Evolutionary conservation across 2,888 invertebrate species (phyloP).

Genomic region (Archips crataeganus): DNA sequence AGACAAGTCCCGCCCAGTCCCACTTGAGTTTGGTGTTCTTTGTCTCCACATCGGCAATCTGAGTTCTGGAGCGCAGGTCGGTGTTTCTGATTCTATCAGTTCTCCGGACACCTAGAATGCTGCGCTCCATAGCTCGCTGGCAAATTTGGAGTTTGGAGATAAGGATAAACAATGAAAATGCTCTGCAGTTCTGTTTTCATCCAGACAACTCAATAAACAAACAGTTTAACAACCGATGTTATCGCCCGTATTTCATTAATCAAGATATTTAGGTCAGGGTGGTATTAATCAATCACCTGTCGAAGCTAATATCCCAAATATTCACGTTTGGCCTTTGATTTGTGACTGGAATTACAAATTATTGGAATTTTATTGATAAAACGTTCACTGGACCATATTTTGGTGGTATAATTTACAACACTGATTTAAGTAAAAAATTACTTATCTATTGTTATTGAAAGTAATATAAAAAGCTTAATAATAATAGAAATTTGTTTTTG

Average conservation of each 20-base stretch:
- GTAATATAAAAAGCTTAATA: too few relatives aligned
- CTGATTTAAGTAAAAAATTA: too few relatives aligned
- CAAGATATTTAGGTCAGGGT: slow-evolving; percentile 26
- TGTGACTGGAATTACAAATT: slow-evolving; percentile 8
- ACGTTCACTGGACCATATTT: background rate
- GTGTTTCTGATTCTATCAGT: too few relatives aligned
- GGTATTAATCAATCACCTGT: slow-evolving; percentile 31
- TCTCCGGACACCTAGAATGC: too few relatives aligned
- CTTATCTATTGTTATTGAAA: too few relatives aligned
- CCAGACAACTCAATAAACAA: slow-evolving; percentile 31
- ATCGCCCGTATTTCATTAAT: slow-evolving; percentile 38
- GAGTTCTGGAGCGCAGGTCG: too few relatives aligned
- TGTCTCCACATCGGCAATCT: too few relatives aligned
- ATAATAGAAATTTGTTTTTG: too few relatives aligned
- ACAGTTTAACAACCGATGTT: slow-evolving; percentile 34
- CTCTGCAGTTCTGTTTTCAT: background rate
- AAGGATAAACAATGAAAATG: background rate
- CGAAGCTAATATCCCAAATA: slow-evolving; percentile 19
- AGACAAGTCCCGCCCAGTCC: too few relatives aligned
- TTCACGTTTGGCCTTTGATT: slow-evolving; percentile 26
- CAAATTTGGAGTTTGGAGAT: background rate
- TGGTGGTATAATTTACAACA: background rate
- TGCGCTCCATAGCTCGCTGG: too few relatives aligned
- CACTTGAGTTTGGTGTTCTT: too few relatives aligned
- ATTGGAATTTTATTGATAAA: background rate